Conservation (phyloP, 2,888 invertebrate genomes). For the Cataglyphis altisquamis region DNA sequence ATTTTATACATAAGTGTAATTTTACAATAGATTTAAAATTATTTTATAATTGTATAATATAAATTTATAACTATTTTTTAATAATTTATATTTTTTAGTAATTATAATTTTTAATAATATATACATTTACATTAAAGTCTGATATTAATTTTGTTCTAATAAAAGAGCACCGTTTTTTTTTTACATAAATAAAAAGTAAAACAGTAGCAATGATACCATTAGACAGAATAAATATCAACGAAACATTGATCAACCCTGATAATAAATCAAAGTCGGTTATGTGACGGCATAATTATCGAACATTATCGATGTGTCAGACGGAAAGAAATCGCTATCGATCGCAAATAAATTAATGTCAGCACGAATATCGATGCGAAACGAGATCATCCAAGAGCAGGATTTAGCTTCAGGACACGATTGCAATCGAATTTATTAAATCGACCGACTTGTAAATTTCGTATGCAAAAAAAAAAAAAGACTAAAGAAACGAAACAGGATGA, state of each 20-base stretch:
- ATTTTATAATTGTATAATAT: not conserved
- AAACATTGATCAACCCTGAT: slow-evolving; percentile 3
- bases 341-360: slow-evolving; percentile 44
- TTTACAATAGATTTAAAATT: not conserved
- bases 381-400: slow-evolving; percentile 18
- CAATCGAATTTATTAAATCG: slow-evolving; percentile 47
- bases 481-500: slow-evolving; percentile 3
- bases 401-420: slow-evolving; percentile 29
- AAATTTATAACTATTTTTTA: not conserved
- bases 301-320: slow-evolving; percentile 5
- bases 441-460: not conserved
- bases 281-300: not conserved
- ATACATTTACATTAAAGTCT: not conserved
- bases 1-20: not conserved
- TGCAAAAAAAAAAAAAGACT: slow-evolving; percentile 32
- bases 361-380: slow-evolving; percentile 1
- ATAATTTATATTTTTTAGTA: not conserved
- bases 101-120: too few relatives aligned
- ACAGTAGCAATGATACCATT: slow-evolving; percentile 3
- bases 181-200: not conserved
- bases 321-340: slow-evolving; percentile 38
- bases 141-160: not conserved
- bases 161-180: not conserved
- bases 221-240: not conserved
- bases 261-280: slow-evolving; percentile 13